A percentile compares a stretch with the other conserved stretches of the same genome.
phyloP scores from a whole-genome alignment of 2,888 invertebrate species.

The Toxonevra muliebris region DNA sequence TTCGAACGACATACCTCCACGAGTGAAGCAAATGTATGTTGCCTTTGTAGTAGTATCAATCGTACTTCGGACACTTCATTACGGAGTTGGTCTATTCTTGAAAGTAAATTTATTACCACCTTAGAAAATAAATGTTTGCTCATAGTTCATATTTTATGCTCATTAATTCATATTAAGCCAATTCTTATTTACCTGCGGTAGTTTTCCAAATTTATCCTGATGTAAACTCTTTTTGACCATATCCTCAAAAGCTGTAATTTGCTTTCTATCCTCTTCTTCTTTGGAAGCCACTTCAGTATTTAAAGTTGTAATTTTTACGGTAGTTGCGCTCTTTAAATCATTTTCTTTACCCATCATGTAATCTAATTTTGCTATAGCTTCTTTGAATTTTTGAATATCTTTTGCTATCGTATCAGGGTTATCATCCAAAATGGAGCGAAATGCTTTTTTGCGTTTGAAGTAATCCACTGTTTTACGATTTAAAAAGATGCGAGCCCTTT shows the following conservation, averaged over 20 bases:
- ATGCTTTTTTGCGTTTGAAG: constrained; percentile 48
- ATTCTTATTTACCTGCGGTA: constrained; percentile 37
- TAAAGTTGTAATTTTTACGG: neutral
- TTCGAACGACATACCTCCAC: constrained; percentile 43
- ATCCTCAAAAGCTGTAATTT: constrained; percentile 25
- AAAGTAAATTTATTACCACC: constrained; percentile 41
- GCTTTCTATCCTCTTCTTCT: constrained; percentile 12
- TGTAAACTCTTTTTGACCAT: constrained; percentile 33
- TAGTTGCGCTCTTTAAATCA: constrained; percentile 21
- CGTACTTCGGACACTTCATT: constrained; percentile 52
- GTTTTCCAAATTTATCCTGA: constrained; percentile 28
- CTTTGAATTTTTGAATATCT: constrained; percentile 35
- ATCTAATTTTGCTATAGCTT: constrained; percentile 43
- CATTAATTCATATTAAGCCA: too few relatives aligned
- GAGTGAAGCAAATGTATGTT: constrained; percentile 46
- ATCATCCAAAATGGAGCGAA: constrained; percentile 46
- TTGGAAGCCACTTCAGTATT: constrained; percentile 1
- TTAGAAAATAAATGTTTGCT: constrained; percentile 26
- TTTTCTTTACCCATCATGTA: constrained; percentile 25
- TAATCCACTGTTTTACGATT: constrained; percentile 49
- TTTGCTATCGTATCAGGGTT: constrained; percentile 18
- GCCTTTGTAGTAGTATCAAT: constrained; percentile 47
- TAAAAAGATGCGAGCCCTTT: constrained; percentile 40
- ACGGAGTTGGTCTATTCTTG: constrained; percentile 44
- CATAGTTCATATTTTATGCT: neutral